Evolutionary conservation across 2,888 invertebrate genomes (phyloP), one percentile per base, ranked within the genome.

Genomic region (Archips crataeganus): DNA sequence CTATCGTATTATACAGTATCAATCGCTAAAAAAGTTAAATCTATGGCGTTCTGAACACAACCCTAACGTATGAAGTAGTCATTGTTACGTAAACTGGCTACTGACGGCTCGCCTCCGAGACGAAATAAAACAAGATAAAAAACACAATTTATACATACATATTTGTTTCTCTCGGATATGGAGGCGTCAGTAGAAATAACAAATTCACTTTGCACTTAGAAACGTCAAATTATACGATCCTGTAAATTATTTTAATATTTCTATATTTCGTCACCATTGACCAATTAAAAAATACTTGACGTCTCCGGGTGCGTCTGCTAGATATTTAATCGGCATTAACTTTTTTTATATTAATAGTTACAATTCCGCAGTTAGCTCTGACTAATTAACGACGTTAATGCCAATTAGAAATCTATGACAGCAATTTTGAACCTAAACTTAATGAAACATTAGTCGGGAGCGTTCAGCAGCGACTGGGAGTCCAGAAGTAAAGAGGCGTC

Each of bases 381-480:
- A 23, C 23, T 23, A 9, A 23, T 9, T 8, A 57, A 57, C 11
- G 11, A 39, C n/a, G n/a, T 60, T n/a, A 39, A 36, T 60, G 39
- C n/a, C 39, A 36, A 60, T 60, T 60, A 60, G 2, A 59, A 11
- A 13, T 59, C 59, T 15, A 0, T 59, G 11, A 13, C n/a, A 60
- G 60, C 32, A n/a, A 34, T 34, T 11, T 5, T 39, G 39, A 45
- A 10, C 32, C 15, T 34, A 62, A 32, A 54, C 15, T 32, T 36
- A 32, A 9, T n/a, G 34, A 13, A 8, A 9, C 47, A 39, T 95
- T 95, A 96, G 84, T 97, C 97, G 11, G 96, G 96, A 62, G 96
- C 96, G 80, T 96, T 97, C 63, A 97, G 91, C 69, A 97, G 90
- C 32, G 96, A 97, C 84, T 96, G 96, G 3, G 97, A 95, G 87